Conservation (phyloP, 2,113 vertebrate genomes). For the Poeciliopsis retropinna region DNA sequence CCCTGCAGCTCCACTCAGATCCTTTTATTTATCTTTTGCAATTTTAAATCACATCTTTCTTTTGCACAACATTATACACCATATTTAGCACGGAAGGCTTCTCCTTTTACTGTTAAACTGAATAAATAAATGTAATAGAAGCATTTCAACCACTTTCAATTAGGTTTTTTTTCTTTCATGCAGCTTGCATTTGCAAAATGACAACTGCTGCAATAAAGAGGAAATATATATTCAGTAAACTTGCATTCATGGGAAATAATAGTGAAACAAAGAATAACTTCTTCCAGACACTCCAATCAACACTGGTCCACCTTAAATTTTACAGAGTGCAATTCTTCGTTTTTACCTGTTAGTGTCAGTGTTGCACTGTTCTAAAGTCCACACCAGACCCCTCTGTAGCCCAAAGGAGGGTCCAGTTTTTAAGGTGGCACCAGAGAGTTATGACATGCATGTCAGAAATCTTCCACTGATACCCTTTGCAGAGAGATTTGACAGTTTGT, state of each 20-base stretch:
- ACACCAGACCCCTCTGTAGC: not conserved
- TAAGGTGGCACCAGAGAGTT: conserved; percentile 73
- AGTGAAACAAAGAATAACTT: not conserved
- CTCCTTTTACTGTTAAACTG: not conserved
- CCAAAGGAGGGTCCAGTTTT: conserved; percentile 61
- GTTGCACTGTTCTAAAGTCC: conserved; percentile 30
- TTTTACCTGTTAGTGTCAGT: conserved; percentile 69
- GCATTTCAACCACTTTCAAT: not conserved
- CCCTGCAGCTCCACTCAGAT: not conserved
- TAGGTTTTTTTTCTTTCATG: not conserved
- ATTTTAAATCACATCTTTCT: not conserved
- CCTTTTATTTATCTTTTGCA: not conserved
- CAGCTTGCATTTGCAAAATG: not conserved
- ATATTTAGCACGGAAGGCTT: not conserved
- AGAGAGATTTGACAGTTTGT: not conserved
- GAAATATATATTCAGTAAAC: not conserved
- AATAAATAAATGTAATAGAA: not conserved
- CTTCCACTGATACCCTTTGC: not conserved
- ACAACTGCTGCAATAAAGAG: not conserved
- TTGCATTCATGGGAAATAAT: not conserved
- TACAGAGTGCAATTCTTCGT: conserved; percentile 44
- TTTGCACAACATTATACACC: not conserved
- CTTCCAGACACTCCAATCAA: conserved; percentile 17
- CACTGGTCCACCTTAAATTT: conserved; percentile 75
- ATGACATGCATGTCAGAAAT: conserved; percentile 1